A percentile compares a stretch with the other conserved stretches of the same genome.
Conservation (phyloP, 2,797 vertebrate genomes). For the Pteropus rufus region DNA sequence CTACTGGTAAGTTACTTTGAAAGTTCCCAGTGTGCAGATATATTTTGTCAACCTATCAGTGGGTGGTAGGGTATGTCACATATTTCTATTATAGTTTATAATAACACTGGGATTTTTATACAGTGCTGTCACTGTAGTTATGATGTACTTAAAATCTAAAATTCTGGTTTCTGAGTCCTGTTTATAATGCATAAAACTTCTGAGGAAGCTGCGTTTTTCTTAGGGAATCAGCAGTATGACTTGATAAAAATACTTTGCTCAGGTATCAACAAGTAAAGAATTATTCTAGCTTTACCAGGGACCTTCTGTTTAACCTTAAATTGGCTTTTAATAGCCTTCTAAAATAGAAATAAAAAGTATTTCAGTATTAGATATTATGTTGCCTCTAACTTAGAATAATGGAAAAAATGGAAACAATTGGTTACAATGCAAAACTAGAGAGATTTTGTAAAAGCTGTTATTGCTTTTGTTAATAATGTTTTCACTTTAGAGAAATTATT, state of each 20-base stretch:
- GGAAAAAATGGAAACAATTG: background rate
- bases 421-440: background rate
- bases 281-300: background rate
- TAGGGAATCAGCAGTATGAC: background rate
- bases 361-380: background rate
- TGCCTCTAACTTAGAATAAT: background rate
- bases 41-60: background rate
- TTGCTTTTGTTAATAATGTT: constrained; percentile 47
- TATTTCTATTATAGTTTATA: background rate
- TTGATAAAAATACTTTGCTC: background rate
- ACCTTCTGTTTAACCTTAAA: background rate
- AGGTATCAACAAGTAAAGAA: background rate
- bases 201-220: background rate
- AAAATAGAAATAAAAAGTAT: background rate
- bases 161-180: background rate
- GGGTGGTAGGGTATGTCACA: background rate
- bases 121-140: background rate
- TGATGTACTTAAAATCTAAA: background rate
- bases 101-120: background rate
- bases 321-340: constrained; percentile 3
- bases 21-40: background rate
- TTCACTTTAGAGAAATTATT: constrained; percentile 91
- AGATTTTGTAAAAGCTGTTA: constrained; percentile 14
- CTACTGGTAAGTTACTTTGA: constrained; percentile 87
- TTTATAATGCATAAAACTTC: background rate